Base-by-base conservation (phyloP, 2,888 invertebrate species). In the Scaptomyza cyrtandrae region DNA sequence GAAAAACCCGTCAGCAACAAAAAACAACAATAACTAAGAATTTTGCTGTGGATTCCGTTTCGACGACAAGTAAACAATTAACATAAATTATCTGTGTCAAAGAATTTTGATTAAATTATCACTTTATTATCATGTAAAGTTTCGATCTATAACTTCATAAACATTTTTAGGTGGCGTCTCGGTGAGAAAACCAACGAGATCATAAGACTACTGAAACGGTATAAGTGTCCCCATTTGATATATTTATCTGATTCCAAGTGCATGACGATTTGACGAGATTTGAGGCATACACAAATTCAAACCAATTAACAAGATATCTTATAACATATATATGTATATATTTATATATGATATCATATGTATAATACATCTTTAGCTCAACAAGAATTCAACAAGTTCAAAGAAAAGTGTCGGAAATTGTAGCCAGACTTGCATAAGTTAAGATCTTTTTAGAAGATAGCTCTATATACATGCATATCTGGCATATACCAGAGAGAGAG, bases 371-470 rank as follows among this genome's bases (percentile, higher is more conserved):
- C 45, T 66, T 48, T 57, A 69, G 54, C 55, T 69, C 66, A 63
- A 48, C 41, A 65, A 35, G 75, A 82, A 82, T 82, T 82, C 68
- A 86, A 60, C 87, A 82, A 80, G 78, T 86, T 75, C 82, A 78
- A 67, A 67, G 63, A 58, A 59, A 62, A 55, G 31, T 58, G 57
- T 41, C 52, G n/a, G 55, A 58, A 52, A 59, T 57, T 31, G 19
- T 46, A 6, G 44, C 37, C 27, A 53, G 59, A 71, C 52, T 31
- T 60, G 44, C 59, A 60, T 46, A 44, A 29, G 62, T n/a, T 31
- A 13, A 53, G 53, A 54, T 37, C 45, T 31, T 24, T 19, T 43
- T 3, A 19, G 11, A 54, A 7, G 27, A 37, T 6, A 35, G 6
- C 10, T 13, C 41, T 50, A 19, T 19, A 19, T 44, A 44, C 29